A percentile compares a stretch with the other conserved stretches of the same genome.
phyloP scores from a whole-genome alignment of 2,113 vertebrate species.

The Elanoides forficatus region DNA sequence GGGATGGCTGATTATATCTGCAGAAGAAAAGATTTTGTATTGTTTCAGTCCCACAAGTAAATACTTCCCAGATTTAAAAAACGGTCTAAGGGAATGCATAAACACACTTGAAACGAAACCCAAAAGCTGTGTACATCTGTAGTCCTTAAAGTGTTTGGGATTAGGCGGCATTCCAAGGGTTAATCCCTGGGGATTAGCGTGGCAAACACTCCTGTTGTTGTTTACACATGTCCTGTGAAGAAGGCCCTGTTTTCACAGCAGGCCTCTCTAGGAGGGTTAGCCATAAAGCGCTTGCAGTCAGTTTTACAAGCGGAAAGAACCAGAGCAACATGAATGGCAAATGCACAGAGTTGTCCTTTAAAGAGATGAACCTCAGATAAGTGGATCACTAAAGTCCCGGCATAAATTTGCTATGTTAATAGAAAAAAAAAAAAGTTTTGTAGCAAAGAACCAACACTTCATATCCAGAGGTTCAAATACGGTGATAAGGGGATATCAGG shows the following conservation, averaged over 20 bases:
- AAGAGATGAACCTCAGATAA: background rate
- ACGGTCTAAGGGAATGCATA: background rate
- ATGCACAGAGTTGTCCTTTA: background rate
- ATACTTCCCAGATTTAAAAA: background rate
- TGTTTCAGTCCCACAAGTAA: background rate
- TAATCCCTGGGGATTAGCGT: slow-evolving; percentile 46
- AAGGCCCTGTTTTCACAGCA: slow-evolving; percentile 26
- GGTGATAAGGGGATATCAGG: background rate
- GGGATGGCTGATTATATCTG: background rate
- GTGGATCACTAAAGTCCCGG: background rate
- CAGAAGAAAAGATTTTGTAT: background rate
- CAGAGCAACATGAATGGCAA: background rate
- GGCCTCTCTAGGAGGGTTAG: background rate
- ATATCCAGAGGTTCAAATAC: background rate
- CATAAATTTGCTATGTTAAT: background rate
- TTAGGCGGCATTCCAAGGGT: slow-evolving; percentile 43
- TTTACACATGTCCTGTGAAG: slow-evolving; percentile 43
- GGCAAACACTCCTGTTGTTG: slow-evolving; percentile 24
- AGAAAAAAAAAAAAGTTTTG: background rate
- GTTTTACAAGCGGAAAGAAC: background rate
- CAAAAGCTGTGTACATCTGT: background rate
- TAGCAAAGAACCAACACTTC: background rate
- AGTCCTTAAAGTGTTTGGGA: background rate
- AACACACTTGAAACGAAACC: slow-evolving; percentile 30
- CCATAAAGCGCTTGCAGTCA: background rate